These are phyloP conservation scores for Ophion slaviceki DNA, from an alignment of 2,888 invertebrate species.

Conservation along the genomic window DNA sequence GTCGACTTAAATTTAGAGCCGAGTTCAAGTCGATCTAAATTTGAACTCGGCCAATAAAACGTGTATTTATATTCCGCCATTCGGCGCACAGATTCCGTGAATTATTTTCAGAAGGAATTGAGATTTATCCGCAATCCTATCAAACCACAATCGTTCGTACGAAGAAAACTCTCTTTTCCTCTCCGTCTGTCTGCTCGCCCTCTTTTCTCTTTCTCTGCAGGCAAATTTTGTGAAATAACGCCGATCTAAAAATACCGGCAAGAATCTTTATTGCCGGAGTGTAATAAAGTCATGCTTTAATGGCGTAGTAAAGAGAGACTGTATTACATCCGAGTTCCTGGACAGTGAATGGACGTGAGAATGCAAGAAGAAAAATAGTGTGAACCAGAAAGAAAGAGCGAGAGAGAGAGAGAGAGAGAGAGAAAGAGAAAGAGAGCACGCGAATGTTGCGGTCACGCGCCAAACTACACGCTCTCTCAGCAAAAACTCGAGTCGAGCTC, in stretches of 20 bases:
- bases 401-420: slow-evolving; percentile 9
- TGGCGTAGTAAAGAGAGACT: not conserved
- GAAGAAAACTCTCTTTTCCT: not conserved
- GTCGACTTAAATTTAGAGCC: slow-evolving; percentile 7
- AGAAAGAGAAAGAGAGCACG: slow-evolving; percentile 1
- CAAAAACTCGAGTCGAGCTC: slow-evolving; percentile 27
- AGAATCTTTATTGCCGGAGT: slow-evolving; percentile 21
- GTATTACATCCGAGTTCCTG: slow-evolving; percentile 18
- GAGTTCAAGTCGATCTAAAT: slow-evolving; percentile 14
- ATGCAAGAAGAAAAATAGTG: slow-evolving; percentile 24
- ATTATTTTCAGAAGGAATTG: slow-evolving; percentile 1
- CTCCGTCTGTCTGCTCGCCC: not conserved
- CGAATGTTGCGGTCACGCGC: slow-evolving; percentile 47
- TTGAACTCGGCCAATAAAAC: slow-evolving; percentile 5
- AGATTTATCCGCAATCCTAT: not conserved
- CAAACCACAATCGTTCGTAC: not conserved
- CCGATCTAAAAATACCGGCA: slow-evolving; percentile 24
- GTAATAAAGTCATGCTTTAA: slow-evolving; percentile 28
- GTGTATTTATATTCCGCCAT: not conserved
- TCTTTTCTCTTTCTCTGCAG: not conserved
- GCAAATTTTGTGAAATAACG: slow-evolving; percentile 1
- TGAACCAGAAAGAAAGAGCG: not conserved
- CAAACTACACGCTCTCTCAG: slow-evolving; percentile 31
- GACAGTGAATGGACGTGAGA: slow-evolving; percentile 41
- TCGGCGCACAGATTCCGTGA: not conserved